A percentile compares a stretch with the other conserved stretches of the same genome.
phyloP scores from a whole-genome alignment of 1,140 invertebrate genomes.

The Lethrus apterus region DNA sequence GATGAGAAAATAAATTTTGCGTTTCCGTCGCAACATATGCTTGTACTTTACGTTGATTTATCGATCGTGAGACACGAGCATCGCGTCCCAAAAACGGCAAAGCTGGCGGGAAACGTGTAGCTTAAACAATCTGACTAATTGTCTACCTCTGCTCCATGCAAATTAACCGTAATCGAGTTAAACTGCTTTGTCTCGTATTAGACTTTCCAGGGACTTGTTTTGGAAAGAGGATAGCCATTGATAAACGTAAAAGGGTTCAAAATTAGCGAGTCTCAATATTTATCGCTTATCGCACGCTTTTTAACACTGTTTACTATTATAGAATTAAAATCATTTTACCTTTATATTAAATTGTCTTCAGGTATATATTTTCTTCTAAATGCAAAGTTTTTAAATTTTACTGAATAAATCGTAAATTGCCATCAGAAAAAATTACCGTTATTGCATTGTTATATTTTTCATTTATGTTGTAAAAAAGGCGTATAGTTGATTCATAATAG shows the following conservation, averaged over 20 bases:
- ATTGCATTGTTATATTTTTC: no score
- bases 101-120: neutral
- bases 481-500: no score
- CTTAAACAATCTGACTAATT: conserved; percentile 24
- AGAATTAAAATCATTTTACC: neutral
- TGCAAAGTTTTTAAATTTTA: no score
- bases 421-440: no score
- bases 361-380: no score
- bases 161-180: conserved; percentile 22
- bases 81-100: conserved; percentile 7
- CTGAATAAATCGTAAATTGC: no score
- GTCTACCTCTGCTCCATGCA: conserved; percentile 23
- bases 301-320: neutral
- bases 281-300: neutral
- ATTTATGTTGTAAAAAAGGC: no score
- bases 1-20: no score
- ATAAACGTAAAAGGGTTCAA: neutral
- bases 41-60: no score
- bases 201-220: neutral
- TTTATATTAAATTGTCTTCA: no score
- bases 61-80: neutral
- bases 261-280: neutral
- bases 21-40: no score
- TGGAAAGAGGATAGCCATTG: neutral
- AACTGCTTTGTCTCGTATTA: conserved; percentile 17